These are phyloP conservation scores for Cromileptes altivelis DNA, from an alignment of 2,113 vertebrate genomes.

Conservation along the genomic window DNA sequence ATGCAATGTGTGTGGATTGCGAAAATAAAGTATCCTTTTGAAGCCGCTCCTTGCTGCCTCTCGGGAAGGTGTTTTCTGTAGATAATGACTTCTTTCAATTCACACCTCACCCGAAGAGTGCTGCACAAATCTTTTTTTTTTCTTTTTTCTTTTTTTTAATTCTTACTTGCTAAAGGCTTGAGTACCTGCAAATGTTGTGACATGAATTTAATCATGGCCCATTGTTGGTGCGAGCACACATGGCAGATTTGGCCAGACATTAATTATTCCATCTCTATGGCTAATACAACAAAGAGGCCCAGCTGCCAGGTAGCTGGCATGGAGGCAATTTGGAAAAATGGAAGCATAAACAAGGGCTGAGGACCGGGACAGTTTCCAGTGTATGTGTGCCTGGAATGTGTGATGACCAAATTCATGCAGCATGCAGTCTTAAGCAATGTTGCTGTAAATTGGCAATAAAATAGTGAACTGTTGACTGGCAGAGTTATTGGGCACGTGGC, in stretches of 20 bases:
- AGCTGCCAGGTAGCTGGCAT: slow-evolving; percentile 37
- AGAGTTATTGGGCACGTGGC: slow-evolving; percentile 52
- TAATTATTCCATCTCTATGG: slow-evolving; percentile 47
- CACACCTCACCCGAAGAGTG: slow-evolving; percentile 46
- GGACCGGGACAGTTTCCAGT: slow-evolving; percentile 40
- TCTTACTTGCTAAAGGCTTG: slow-evolving; percentile 20
- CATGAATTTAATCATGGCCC: slow-evolving; percentile 38
- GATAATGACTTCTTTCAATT: slow-evolving; percentile 78
- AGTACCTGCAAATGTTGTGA: slow-evolving; percentile 25
- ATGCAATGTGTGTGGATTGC: slow-evolving; percentile 59
- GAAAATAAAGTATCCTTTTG: slow-evolving; percentile 66
- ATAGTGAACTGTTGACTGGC: slow-evolving; percentile 44
- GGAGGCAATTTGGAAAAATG: slow-evolving; percentile 16
- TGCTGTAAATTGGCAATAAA: slow-evolving; percentile 59
- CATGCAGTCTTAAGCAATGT: slow-evolving; percentile 38
- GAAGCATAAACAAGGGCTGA: slow-evolving; percentile 32
- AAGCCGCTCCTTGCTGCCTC: slow-evolving; percentile 61
- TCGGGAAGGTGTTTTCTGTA: slow-evolving; percentile 71
- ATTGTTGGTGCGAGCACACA: neutral
- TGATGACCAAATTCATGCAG: slow-evolving; percentile 34
- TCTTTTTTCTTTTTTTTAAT: neutral
- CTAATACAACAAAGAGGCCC: slow-evolving; percentile 37
- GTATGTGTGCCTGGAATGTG: slow-evolving; percentile 36
- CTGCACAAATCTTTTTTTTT: slow-evolving; percentile 18
- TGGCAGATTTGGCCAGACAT: slow-evolving; percentile 35